Percentiles rank a stretch among this genome's conserved stretches.
phyloP scores from a whole-genome alignment of 2,797 vertebrate genomes.

The Sandelia bainsii region DNA sequence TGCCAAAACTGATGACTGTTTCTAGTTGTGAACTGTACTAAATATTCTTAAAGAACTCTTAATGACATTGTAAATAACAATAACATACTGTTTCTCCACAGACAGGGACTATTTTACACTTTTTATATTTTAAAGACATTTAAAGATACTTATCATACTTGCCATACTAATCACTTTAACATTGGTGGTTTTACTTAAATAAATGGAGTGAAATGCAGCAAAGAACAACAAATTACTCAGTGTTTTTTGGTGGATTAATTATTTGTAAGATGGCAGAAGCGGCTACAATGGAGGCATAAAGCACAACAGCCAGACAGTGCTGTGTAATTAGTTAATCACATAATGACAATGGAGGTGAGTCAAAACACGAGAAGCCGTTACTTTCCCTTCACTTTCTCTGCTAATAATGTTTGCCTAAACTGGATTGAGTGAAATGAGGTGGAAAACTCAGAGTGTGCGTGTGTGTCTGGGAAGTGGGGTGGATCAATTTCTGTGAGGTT shows the following conservation, averaged over 20 bases:
- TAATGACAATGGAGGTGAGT: slow-evolving; percentile 59
- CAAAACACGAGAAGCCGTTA: slow-evolving; percentile 86
- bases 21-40: too few relatives aligned
- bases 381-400: slow-evolving; percentile 89
- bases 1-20: too few relatives aligned
- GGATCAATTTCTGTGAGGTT: slow-evolving; percentile 59
- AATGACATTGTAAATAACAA: too few relatives aligned
- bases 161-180: too few relatives aligned
- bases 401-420: slow-evolving; percentile 94
- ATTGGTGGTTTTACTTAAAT: too few relatives aligned
- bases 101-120: too few relatives aligned
- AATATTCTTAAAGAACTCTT: too few relatives aligned
- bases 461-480: slow-evolving; percentile 23
- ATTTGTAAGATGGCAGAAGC: background rate
- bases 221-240: background rate
- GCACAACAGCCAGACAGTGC: slow-evolving; percentile 32
- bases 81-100: too few relatives aligned
- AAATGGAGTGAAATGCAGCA: background rate
- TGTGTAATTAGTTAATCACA: slow-evolving; percentile 57
- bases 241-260: slow-evolving; percentile 19
- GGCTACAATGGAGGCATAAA: background rate
- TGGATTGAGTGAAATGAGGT: slow-evolving; percentile 92
- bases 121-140: too few relatives aligned
- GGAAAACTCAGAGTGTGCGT: slow-evolving; percentile 81
- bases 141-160: too few relatives aligned